These are phyloP conservation scores for Tychaedon coryphoeus DNA, from an alignment of 2,113 vertebrate species.

Conservation along the genomic window DNA sequence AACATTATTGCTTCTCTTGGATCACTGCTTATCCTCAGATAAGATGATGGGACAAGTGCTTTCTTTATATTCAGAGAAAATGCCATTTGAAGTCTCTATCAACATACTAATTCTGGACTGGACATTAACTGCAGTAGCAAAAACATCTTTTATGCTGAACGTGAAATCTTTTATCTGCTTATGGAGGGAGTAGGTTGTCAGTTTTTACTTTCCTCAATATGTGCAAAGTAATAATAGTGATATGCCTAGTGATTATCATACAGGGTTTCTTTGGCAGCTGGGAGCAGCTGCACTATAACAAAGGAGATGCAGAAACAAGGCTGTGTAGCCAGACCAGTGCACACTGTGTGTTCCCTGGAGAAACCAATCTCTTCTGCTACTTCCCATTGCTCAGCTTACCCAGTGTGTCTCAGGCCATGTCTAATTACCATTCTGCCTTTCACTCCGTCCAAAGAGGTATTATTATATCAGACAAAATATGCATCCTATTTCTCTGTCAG, in stretches of 20 bases:
- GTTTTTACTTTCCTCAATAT: background rate
- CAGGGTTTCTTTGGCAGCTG: background rate
- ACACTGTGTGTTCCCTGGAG: background rate
- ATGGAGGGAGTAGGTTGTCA: background rate
- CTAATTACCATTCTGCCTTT: background rate
- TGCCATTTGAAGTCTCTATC: background rate
- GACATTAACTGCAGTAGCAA: background rate
- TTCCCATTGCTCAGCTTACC: background rate
- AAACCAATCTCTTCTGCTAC: background rate
- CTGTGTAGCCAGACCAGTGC: background rate
- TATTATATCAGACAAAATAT: background rate
- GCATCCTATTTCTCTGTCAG: background rate
- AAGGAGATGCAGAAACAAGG: background rate
- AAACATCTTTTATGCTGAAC: background rate
- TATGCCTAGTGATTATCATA: background rate
- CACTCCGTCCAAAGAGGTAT: background rate
- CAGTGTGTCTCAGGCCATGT: background rate
- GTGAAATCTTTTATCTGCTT: background rate
- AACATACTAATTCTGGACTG: background rate
- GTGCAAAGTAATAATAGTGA: background rate
- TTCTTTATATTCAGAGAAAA: background rate
- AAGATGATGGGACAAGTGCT: background rate
- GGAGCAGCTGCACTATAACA: background rate
- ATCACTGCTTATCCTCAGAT: background rate
- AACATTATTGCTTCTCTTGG: background rate